Conservation (phyloP, 2,113 vertebrate genomes). For the Philantomba maxwellii region DNA sequence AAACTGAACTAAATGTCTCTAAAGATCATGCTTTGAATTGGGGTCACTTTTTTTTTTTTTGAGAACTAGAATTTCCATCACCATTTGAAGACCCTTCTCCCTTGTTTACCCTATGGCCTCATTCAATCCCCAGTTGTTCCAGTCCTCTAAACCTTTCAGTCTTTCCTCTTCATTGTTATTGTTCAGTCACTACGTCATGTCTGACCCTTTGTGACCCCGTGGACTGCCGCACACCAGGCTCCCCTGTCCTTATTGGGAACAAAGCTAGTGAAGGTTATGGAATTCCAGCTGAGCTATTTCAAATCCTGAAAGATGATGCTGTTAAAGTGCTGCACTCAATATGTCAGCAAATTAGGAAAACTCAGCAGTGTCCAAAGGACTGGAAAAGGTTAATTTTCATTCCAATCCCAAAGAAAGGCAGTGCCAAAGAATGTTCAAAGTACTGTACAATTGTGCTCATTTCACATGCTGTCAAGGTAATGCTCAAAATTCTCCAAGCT, state of each 20-base stretch:
- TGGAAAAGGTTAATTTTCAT: not conserved
- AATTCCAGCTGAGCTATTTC: not conserved
- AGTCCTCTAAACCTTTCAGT: not conserved
- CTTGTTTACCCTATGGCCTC: not conserved
- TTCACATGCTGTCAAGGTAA: not conserved
- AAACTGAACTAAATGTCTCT: not conserved
- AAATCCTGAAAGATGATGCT: not conserved
- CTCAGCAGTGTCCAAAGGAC: not conserved
- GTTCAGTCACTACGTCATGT: not conserved
- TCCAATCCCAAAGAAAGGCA: not conserved
- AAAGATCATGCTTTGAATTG: not conserved
- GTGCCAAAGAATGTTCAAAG: not conserved
- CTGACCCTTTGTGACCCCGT: not conserved
- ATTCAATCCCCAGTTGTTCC: not conserved
- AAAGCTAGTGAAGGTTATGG: not conserved
- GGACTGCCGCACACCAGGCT: not conserved
- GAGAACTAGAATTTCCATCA: not conserved
- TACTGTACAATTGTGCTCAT: not conserved
- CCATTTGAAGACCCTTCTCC: not conserved
- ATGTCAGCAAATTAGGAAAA: not conserved
- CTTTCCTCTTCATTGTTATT: not conserved
- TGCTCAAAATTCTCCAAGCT: not conserved
- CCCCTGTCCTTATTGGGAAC: not conserved
- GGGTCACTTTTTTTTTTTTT: not conserved
- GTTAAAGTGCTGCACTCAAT: not conserved